Base-by-base conservation (phyloP, 2,113 vertebrate species). In the Alouatta palliata region DNA sequence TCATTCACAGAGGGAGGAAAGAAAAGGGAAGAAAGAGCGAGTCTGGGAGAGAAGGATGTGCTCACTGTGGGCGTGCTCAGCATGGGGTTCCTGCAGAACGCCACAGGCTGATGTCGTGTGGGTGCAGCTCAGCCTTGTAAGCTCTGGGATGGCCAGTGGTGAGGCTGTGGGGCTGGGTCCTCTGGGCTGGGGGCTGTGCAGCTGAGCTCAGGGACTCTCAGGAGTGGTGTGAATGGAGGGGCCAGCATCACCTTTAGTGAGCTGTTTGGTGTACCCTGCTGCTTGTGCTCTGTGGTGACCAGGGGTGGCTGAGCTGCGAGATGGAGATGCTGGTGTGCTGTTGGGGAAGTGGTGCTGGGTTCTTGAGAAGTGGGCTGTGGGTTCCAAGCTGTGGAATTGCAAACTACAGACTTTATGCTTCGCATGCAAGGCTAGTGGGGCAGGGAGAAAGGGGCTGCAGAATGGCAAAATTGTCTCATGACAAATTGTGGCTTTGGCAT, bases 81-180 rank as follows among this genome's bases (percentile, higher is more conserved):
- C 0, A 0, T 23, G 0, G 35, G 23, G 12, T 32, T 27, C 52
- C 47, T 4, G 5, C 3, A 7, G 56, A 40, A 43, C 13, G 9
- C 35, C n/a, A 2, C 0, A 0, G 61, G 25, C 47, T 0, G 0
- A 8, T 7, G 17, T 8, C 11, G 43, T 6, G 2, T 1, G 25
- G 17, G 8, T 23, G 27, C 4, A 58, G 68, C 71, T 40, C 7
- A 32, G 30, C 19, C 30, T 47, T 47, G 40, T 40, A 54, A 82
- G 82, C n/a, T 43, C 10, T 13, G 19, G 12, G 27, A 37, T n/a
- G n/a, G 70, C 16, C 2, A 14, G 23, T 40, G 40, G 14, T 58
- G 23, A 64, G 3, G 45, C 56, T 54, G 23, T 23, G 1, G 45
- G 19, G 13, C 54, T 83, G 77, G 37, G 25, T 5, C 21, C 52